These are phyloP conservation scores for Chinchilla lanigera DNA, from an alignment of 2,113 vertebrate genomes.

Conservation along the genomic window DNA sequence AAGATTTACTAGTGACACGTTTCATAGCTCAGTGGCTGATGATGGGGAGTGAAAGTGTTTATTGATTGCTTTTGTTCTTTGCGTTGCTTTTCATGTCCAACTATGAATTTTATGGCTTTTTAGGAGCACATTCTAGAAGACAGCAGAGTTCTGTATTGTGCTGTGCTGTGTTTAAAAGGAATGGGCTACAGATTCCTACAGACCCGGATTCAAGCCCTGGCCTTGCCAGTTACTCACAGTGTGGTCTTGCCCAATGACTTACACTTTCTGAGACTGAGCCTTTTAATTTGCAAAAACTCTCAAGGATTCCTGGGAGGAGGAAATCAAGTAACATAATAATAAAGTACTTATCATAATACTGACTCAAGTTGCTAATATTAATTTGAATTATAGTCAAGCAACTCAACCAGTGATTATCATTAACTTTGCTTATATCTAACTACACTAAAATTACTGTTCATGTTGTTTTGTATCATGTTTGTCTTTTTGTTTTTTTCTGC, in stretches of 20 bases:
- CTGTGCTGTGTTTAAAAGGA: background rate
- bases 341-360: background rate
- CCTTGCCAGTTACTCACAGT: background rate
- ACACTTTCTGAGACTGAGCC: background rate
- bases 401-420: slow-evolving; percentile 24
- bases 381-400: background rate
- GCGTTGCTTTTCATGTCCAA: background rate
- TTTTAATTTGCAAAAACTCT: slow-evolving; percentile 29
- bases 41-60: background rate
- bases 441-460: background rate
- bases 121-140: background rate
- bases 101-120: background rate
- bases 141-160: background rate
- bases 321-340: background rate
- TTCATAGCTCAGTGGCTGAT: background rate
- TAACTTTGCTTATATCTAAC: slow-evolving; percentile 37
- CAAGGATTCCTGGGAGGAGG: background rate
- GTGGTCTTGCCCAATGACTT: background rate
- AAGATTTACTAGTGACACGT: background rate
- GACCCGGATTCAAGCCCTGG: background rate
- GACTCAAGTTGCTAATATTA: slow-evolving; percentile 41
- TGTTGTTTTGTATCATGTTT: background rate
- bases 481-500: background rate
- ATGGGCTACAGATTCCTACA: background rate
- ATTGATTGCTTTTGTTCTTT: background rate